Conservation (phyloP, 1,140 invertebrate genomes). For the Drosophila saltans region DNA sequence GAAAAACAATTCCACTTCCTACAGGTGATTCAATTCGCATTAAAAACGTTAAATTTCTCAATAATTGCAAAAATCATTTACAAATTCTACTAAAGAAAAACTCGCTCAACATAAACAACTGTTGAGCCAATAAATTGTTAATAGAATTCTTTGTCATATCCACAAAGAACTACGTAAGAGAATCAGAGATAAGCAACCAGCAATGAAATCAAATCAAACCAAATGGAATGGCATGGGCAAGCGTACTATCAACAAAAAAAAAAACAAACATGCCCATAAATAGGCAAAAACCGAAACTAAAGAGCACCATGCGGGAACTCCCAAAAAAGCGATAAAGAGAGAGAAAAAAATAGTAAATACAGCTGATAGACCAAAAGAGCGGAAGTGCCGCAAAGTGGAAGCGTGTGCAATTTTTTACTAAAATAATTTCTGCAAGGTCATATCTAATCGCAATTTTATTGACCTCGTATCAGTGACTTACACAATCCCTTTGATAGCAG, state of each 20-base stretch:
- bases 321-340: neutral
- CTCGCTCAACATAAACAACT: slow-evolving; percentile 34
- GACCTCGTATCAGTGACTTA: neutral
- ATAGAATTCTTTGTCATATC: slow-evolving; percentile 46
- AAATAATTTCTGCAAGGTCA: slow-evolving; percentile 50
- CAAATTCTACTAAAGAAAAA: neutral
- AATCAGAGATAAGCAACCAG: slow-evolving; percentile 50
- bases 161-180: slow-evolving; percentile 9
- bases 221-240: slow-evolving; percentile 1
- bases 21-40: too few species aligned
- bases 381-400: neutral
- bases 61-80: neutral
- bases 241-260: neutral
- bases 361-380: neutral
- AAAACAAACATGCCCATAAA: slow-evolving; percentile 72
- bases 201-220: slow-evolving; percentile 37
- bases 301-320: slow-evolving; percentile 30
- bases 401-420: neutral
- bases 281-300: slow-evolving; percentile 56
- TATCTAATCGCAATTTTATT: slow-evolving; percentile 44
- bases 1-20: too few species aligned
- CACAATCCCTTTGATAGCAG: neutral
- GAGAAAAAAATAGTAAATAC: neutral
- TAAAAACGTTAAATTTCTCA: neutral
- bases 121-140: slow-evolving; percentile 38